Conservation (phyloP, 2,888 invertebrate species). For the Tachina lurida region DNA sequence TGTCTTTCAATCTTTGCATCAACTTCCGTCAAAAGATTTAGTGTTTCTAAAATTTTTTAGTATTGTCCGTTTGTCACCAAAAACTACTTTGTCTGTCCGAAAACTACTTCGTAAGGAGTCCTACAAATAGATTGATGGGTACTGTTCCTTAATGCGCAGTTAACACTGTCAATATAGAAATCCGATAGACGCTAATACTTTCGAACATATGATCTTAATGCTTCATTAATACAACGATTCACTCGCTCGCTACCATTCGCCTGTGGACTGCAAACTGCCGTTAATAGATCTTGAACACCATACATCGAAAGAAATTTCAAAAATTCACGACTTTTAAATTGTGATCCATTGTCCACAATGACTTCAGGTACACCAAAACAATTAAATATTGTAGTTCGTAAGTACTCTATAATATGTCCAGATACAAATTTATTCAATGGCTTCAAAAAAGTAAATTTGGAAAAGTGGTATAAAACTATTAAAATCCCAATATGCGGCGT, state of each 20-base stretch:
- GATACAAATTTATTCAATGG: neutral
- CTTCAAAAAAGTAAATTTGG: too few species aligned
- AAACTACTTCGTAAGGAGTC: conserved; percentile 3
- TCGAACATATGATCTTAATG: neutral
- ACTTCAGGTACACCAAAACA: conserved; percentile 12
- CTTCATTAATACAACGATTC: neutral
- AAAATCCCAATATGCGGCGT: neutral
- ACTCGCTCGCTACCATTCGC: neutral
- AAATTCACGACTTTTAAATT: conserved; percentile 9
- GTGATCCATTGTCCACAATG: neutral
- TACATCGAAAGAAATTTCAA: neutral
- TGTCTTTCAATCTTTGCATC: conserved; percentile 10
- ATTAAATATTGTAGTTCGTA: conserved; percentile 9
- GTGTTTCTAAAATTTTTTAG: neutral
- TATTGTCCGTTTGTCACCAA: neutral
- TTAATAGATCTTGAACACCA: neutral
- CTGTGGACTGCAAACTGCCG: too few species aligned
- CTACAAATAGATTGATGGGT: conserved; percentile 1
- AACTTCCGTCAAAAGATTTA: neutral
- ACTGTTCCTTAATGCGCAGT: neutral
- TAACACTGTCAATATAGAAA: neutral
- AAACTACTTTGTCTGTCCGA: conserved; percentile 22
- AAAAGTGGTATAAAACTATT: conserved; percentile 12
- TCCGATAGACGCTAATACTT: neutral
- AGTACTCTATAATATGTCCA: neutral